These are phyloP conservation scores for Lordiphosa clarofinis DNA, from an alignment of 1,140 invertebrate species.

Conservation along the genomic window DNA sequence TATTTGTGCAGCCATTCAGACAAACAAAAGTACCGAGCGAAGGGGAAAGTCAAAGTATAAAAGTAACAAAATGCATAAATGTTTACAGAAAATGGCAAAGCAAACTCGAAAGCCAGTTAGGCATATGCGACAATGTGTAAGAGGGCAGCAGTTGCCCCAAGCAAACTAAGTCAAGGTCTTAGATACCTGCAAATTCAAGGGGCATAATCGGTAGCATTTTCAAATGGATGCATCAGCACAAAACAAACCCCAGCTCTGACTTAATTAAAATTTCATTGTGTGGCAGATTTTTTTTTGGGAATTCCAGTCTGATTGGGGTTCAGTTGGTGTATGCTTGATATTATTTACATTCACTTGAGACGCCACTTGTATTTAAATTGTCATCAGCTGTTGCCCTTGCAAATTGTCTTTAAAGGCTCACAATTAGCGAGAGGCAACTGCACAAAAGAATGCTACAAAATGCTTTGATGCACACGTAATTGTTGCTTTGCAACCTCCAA, in stretches of 20 bases:
- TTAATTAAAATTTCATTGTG: constrained; percentile 76
- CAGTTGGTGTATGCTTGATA: constrained; percentile 11
- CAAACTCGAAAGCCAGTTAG: constrained; percentile 50
- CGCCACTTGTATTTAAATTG: constrained; percentile 31
- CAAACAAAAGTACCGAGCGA: constrained; percentile 42
- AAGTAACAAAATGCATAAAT: constrained; percentile 38
- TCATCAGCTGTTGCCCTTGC: constrained; percentile 7
- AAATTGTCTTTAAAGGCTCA: constrained; percentile 22
- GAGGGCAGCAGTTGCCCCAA: too few relatives aligned
- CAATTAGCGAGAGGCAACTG: constrained; percentile 49
- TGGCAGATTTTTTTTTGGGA: constrained; percentile 44
- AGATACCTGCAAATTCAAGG: too few relatives aligned
- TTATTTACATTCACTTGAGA: constrained; percentile 45
- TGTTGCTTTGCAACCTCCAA: constrained; percentile 13
- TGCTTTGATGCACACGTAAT: constrained; percentile 34
- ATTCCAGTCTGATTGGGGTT: constrained; percentile 13
- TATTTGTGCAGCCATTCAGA: constrained; percentile 74
- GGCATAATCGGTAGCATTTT: too few relatives aligned
- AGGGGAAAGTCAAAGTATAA: constrained; percentile 31
- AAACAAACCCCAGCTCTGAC: constrained; percentile 55
- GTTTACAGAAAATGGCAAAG: constrained; percentile 54
- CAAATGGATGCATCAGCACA: too few relatives aligned
- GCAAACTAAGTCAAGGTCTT: too few relatives aligned
- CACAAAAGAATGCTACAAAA: constrained; percentile 49
- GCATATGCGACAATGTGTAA: constrained; percentile 5